Evolutionary conservation across 2,113 vertebrate species (phyloP), one percentile per base, ranked within the genome.

Genomic region (Syngnathus scovelli): DNA sequence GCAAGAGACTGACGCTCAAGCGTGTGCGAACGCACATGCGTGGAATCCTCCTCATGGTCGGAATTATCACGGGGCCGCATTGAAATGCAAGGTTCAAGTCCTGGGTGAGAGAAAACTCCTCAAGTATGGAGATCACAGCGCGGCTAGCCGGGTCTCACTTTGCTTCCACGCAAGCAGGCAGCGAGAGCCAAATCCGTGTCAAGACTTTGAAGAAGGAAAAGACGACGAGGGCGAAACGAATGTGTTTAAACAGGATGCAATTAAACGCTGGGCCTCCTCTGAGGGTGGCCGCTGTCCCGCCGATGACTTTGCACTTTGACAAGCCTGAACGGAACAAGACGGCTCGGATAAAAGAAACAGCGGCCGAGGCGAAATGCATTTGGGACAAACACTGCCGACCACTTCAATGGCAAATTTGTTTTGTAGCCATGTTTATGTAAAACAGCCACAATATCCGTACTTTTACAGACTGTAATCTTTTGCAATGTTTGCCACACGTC

Each of bases 1-100:
- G 48, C 48, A 13, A 52, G 49, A n/a, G n/a, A 52, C 60, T 65
- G 27, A 71, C 65, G 64, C 41, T 36, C 23, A 63, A 64, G 54
- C 8, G 41, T 63, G 39, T 41, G 39, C 1, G 39, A 4, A 12
- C 13, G 23, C 58, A 44, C 38, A 21, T 13, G 52, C 48, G 37
- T 56, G 7, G 68, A 54, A 58, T 67, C 48, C 21, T 66, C 13
- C 61, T 56, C 51, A 36, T 51, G 33, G 61, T 12, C 67, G 54
- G 66, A 65, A 65, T 68, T 41, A 56, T 38, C 9, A 18, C 6
- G 13, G 16, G 2, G 27, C 1, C 41, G 3, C 44, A 36, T 60
- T 48, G 3, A 1, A 48, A 60, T 46, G 49, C 43, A 5, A 27
- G 49, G 23, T 36, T 8, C 18, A 62, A 48, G 59, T 48, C 33